Base-by-base conservation (phyloP, 2,797 vertebrate genomes). In the Onychomys torridus region DNA sequence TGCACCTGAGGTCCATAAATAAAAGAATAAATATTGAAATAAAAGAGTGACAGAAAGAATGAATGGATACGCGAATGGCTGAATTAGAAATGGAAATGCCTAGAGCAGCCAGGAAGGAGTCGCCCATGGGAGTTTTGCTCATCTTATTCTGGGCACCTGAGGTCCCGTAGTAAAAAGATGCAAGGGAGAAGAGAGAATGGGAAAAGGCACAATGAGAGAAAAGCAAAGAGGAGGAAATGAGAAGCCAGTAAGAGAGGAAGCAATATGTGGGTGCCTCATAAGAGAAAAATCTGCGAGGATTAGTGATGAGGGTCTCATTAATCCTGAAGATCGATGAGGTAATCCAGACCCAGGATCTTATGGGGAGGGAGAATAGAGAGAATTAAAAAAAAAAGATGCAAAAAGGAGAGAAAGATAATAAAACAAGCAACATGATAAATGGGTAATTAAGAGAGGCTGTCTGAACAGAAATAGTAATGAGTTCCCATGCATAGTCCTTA, bases 1-100 rank as follows among this genome's bases (percentile, higher is more conserved):
- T 73, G 96, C 91, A 92, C 94, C 95, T 95, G 96, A 93, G 95
- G 91, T 29, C 92, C 89, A 11, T n/a, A 69, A 43, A 73, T 81
- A 65, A 90, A 65, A 96, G 94, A 65, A 69, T 82, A 75, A 83
- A 93, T 83, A 65, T 23, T 63, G 96, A 81, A 90, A 88, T 69
- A 11, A 76, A 89, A 79, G 91, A 71, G 87, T 40, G 84, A 63
- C 77, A 34, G 96, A 59, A 79, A 85, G 95, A 83, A 46, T 46
- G 93, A 85, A 40, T 37, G 86, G 93, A 5, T 3, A 11, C 16
- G 0, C 0, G 78, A 89, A 67, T 0, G 37, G 57, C 94, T 84
- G 97, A 88, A 19, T 75, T 65, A 55, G 87, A 59, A 29, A 67
- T 46, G 65, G 87, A 49, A n/a, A 46, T 6, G 89, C 7, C 4